These are phyloP conservation scores for Helicoverpa armigera DNA, from an alignment of 1,140 invertebrate genomes.

Conservation along the genomic window DNA sequence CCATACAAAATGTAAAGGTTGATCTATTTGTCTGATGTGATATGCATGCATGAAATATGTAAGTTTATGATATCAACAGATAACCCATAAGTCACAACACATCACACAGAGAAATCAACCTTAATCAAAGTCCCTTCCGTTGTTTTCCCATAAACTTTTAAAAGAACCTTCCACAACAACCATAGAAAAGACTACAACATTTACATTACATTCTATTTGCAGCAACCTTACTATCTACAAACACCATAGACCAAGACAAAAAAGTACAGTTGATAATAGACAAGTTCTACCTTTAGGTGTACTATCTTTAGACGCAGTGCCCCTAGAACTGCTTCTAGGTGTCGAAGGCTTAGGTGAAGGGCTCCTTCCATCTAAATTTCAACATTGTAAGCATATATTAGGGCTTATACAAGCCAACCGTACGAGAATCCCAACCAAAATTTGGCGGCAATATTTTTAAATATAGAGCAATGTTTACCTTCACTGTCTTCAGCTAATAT, in stretches of 20 bases:
- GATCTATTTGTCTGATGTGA: no score
- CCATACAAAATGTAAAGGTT: no score
- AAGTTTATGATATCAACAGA: no score
- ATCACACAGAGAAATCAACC: no score
- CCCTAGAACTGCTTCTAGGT: slow-evolving; percentile 80
- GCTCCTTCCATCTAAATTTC: slow-evolving; percentile 71
- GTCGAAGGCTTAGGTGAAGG: slow-evolving; percentile 77
- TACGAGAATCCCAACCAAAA: slow-evolving; percentile 15
- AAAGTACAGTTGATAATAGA: slow-evolving; percentile 44
- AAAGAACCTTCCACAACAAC: background rate
- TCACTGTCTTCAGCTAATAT: slow-evolving; percentile 77
- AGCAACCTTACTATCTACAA: slow-evolving; percentile 43
- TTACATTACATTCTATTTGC: background rate
- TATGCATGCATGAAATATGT: no score
- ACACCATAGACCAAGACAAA: slow-evolving; percentile 28
- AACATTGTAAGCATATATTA: slow-evolving; percentile 35
- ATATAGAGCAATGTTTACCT: slow-evolving; percentile 64
- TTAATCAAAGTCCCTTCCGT: no score
- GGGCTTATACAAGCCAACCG: background rate
- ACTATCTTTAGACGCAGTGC: slow-evolving; percentile 78
- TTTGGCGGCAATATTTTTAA: slow-evolving; percentile 16
- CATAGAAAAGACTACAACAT: background rate
- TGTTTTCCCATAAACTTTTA: background rate
- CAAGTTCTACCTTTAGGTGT: slow-evolving; percentile 79
- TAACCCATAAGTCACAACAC: no score